Evolutionary conservation across 2,797 vertebrate genomes (phyloP).

Genomic region (Babyrousa celebensis): DNA sequence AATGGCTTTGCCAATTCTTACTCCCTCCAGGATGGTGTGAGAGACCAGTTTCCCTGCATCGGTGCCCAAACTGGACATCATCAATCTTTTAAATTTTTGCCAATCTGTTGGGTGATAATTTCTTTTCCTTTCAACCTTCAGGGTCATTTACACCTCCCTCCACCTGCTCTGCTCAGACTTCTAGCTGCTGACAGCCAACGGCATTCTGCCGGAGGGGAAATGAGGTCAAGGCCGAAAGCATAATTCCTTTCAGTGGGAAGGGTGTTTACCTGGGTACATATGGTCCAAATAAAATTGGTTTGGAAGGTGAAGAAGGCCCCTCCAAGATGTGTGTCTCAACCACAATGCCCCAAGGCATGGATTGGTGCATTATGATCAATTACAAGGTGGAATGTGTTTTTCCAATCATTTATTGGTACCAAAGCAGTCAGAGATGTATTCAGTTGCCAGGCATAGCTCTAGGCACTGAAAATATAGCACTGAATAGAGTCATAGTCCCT

Average conservation of each 20-base stretch:
- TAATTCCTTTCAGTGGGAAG: conserved; percentile 51
- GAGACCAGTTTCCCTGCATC: neutral
- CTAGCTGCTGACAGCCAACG: conserved; percentile 76
- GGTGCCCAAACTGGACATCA: conserved; percentile 52
- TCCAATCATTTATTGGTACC: neutral
- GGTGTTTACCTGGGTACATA: conserved; percentile 48
- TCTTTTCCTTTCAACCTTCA: conserved; percentile 81
- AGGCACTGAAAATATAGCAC: neutral
- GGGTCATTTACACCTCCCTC: conserved; percentile 79
- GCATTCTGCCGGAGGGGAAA: conserved; percentile 72
- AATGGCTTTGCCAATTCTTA: neutral
- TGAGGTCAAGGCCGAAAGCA: conserved; percentile 79
- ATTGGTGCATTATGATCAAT: neutral
- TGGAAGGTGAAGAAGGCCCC: neutral
- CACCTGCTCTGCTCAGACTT: conserved; percentile 69
- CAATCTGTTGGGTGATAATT: conserved; percentile 74
- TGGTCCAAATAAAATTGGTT: neutral
- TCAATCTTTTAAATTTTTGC: conserved; percentile 77
- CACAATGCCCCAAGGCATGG: neutral
- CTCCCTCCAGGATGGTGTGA: neutral
- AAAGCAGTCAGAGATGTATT: neutral
- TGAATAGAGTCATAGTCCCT: neutral
- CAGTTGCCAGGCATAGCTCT: neutral
- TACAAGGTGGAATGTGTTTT: neutral
- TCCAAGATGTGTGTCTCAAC: neutral